Conservation (phyloP, 2,797 vertebrate species). For the Epinephelus malabaricus region DNA sequence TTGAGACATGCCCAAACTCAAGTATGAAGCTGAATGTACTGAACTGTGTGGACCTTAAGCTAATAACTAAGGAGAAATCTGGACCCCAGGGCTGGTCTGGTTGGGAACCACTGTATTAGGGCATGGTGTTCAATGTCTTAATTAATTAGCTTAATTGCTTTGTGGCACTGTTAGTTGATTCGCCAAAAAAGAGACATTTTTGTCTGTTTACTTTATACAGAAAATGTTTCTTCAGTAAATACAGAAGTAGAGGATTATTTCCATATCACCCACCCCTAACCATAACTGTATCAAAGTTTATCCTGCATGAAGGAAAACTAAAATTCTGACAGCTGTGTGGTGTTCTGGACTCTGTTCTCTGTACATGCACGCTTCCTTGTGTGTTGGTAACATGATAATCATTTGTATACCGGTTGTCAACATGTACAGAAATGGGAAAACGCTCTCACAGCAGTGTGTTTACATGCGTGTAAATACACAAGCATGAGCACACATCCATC, state of each 20-base stretch:
- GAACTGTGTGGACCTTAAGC: too few relatives aligned
- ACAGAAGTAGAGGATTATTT: neutral
- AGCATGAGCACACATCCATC: constrained; percentile 2
- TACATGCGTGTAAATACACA: constrained; percentile 1
- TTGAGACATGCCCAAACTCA: too few relatives aligned
- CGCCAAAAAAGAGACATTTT: constrained; percentile 4
- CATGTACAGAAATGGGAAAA: constrained; percentile 10
- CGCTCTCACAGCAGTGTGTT: neutral
- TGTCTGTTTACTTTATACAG: neutral
- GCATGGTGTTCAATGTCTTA: too few relatives aligned
- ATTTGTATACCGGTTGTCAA: constrained; percentile 13
- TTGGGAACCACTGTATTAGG: too few relatives aligned
- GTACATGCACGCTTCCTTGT: neutral
- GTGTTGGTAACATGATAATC: neutral
- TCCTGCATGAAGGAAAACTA: constrained; percentile 17
- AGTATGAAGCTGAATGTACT: too few relatives aligned
- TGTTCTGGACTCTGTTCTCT: neutral
- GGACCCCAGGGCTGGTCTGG: too few relatives aligned
- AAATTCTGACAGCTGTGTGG: neutral
- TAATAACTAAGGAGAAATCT: too few relatives aligned
- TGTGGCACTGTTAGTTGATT: too few relatives aligned
- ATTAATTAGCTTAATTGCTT: too few relatives aligned
- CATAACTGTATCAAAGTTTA: constrained; percentile 2
- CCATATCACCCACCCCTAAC: neutral
- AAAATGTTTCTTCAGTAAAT: neutral